Evolutionary conservation across 1,140 invertebrate species (phyloP), one percentile per base, ranked within the genome.

Genomic region (Lepidostoma basale): DNA sequence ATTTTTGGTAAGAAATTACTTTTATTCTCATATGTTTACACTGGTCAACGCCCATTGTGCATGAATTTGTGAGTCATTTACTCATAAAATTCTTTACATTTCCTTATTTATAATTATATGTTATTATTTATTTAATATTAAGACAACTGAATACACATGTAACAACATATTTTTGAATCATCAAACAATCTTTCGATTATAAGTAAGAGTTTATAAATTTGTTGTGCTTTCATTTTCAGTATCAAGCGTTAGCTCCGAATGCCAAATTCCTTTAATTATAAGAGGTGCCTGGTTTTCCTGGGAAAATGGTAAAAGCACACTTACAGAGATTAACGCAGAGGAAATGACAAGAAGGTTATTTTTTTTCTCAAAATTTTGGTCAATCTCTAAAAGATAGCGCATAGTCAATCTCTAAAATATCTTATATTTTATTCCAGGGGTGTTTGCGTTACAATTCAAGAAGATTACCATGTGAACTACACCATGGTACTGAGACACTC

Each of bases 241-340:
- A 36, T 62, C 70, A 14, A 69, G 68, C 22, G 74, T 76, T 33
- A 76, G 74, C 10, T 74, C 77, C 0, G 83, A 84, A 52, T 88
- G 87, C 74, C 82, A 81, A 23, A 92, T 95, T 76, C 92, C 93
- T 20, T 75, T 87, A 65, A 88, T 93, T 52, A 79, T 96, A 25
- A 85, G 92, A 76, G 93, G 93, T 60, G 87, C 90, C 30, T 96
- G 94, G 94, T 96, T 94, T 81, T 95, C 92, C 8, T 92, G 93
- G 87, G 95, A 97, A 86, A 90, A 90, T 81, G 92, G 93, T 16
- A 81, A 85, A 74, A 92, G 94, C 75, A 94, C 91, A 0, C 84
- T 89, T 47, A 96, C 93, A 3, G 89, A 92, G 75, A 89, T 97
- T 26, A 89, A 95, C 82, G 89, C 88, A 0, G 87, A 86, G 40